Evolutionary conservation across 2,888 invertebrate species (phyloP).

Genomic region (Xylophagus ater): DNA sequence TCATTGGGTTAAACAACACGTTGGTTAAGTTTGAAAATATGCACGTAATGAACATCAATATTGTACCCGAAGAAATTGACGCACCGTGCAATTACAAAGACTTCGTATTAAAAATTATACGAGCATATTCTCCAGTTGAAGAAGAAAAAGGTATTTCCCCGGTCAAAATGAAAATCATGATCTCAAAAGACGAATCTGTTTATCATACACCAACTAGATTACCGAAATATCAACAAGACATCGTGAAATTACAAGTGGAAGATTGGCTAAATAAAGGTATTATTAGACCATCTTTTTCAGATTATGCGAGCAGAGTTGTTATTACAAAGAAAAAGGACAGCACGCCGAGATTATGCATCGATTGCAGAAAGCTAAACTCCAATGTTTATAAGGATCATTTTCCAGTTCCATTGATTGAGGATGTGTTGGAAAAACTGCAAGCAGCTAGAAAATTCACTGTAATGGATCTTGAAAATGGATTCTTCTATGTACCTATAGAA

Average conservation of each 20-base stretch:
- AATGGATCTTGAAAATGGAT: slow-evolving; percentile 14
- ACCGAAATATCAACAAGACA: no score
- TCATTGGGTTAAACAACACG: no score
- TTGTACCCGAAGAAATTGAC: no score
- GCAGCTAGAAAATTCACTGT: slow-evolving; percentile 9
- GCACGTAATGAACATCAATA: no score
- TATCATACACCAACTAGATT: no score
- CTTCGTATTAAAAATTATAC: no score
- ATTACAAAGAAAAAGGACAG: slow-evolving; percentile 13
- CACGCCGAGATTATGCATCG: slow-evolving; percentile 10
- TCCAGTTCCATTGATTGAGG: slow-evolving; percentile 16
- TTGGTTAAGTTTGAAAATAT: no score
- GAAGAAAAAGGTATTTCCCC: no score
- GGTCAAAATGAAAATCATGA: no score
- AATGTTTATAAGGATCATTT: slow-evolving; percentile 13
- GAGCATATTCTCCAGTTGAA: no score
- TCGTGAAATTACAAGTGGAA: slow-evolving; percentile 7
- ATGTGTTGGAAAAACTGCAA: slow-evolving; percentile 7
- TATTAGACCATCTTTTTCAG: background rate
- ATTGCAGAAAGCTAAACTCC: slow-evolving; percentile 12
- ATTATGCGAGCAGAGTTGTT: slow-evolving; percentile 10
- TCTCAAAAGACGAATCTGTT: no score
- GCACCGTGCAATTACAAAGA: no score
- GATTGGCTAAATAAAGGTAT: slow-evolving; percentile 7
- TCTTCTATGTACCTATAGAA: slow-evolving; percentile 15